Conservation (phyloP, 1,140 invertebrate species). For the Hesperophylax magnus region DNA sequence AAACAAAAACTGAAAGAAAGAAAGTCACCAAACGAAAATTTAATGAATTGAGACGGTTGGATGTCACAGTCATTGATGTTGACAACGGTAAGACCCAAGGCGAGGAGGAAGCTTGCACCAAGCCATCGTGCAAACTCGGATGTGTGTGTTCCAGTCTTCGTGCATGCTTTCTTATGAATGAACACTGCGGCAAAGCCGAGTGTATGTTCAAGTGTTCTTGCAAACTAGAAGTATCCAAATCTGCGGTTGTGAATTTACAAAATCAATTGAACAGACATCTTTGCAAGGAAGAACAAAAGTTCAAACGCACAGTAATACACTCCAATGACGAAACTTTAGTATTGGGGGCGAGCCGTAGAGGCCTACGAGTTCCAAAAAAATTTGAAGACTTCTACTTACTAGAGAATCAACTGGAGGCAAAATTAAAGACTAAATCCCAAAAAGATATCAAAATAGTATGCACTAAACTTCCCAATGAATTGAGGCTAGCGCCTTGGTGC, state of each 20-base stretch:
- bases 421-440: slow-evolving; percentile 50
- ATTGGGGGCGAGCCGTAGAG: slow-evolving; percentile 61
- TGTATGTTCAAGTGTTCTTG: slow-evolving; percentile 70
- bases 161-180: slow-evolving; percentile 55
- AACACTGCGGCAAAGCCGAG: slow-evolving; percentile 64
- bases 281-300: slow-evolving; percentile 65
- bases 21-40: slow-evolving; percentile 56
- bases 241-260: slow-evolving; percentile 61
- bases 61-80: slow-evolving; percentile 64
- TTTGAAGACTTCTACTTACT: slow-evolving; percentile 62
- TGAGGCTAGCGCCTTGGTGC: slow-evolving; percentile 61
- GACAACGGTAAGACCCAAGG: slow-evolving; percentile 55
- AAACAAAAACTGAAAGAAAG: slow-evolving; percentile 50
- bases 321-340: slow-evolving; percentile 64
- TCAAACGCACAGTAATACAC: slow-evolving; percentile 65
- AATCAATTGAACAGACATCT: slow-evolving; percentile 63
- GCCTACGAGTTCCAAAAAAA: slow-evolving; percentile 61
- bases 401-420: slow-evolving; percentile 32
- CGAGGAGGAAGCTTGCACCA: slow-evolving; percentile 59
- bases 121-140: slow-evolving; percentile 64
- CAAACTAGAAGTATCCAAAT: slow-evolving; percentile 59
- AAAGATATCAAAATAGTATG: slow-evolving; percentile 39
- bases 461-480: slow-evolving; percentile 53
- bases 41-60: slow-evolving; percentile 62
- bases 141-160: slow-evolving; percentile 68